A percentile compares a stretch with the other conserved stretches of the same genome.
These are phyloP conservation scores for Shinisaurus crocodilurus DNA, from an alignment of 2,113 vertebrate genomes.

Conservation along the genomic window DNA sequence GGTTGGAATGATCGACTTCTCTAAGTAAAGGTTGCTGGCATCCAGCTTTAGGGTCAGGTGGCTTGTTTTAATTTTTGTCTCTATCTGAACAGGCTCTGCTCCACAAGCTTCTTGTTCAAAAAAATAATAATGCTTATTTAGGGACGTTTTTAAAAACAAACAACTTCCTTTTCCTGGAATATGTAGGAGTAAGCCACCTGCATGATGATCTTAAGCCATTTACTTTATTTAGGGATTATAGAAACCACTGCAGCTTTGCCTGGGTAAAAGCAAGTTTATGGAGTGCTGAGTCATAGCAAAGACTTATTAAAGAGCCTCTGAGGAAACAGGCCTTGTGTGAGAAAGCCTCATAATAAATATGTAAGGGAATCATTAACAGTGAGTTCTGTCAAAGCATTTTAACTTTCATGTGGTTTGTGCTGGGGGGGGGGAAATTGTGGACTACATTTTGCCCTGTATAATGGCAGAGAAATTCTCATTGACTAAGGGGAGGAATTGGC, in stretches of 20 bases:
- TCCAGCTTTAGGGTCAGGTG: not conserved
- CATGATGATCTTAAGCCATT: not conserved
- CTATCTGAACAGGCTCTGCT: not conserved
- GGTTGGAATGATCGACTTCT: not conserved
- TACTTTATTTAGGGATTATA: not conserved
- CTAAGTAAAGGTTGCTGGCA: not conserved
- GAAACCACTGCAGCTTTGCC: not conserved
- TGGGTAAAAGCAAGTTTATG: not conserved
- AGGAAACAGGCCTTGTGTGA: not conserved
- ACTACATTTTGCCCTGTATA: not conserved
- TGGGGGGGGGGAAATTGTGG: not conserved
- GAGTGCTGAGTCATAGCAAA: not conserved
- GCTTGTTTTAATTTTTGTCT: conserved; percentile 4
- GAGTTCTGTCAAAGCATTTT: conserved; percentile 37
- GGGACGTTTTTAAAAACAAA: not conserved
- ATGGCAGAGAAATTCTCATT: conserved; percentile 14
- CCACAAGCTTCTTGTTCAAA: not conserved
- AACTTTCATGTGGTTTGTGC: not conserved
- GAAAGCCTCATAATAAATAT: not conserved
- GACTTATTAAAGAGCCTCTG: not conserved
- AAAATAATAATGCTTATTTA: not conserved
- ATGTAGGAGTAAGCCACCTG: not conserved
- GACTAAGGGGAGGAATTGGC: conserved; percentile 17
- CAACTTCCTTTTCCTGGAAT: conserved; percentile 30
- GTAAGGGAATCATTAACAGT: not conserved